These are phyloP conservation scores for Lichenostomus cassidix DNA, from an alignment of 2,113 vertebrate genomes.

Conservation along the genomic window DNA sequence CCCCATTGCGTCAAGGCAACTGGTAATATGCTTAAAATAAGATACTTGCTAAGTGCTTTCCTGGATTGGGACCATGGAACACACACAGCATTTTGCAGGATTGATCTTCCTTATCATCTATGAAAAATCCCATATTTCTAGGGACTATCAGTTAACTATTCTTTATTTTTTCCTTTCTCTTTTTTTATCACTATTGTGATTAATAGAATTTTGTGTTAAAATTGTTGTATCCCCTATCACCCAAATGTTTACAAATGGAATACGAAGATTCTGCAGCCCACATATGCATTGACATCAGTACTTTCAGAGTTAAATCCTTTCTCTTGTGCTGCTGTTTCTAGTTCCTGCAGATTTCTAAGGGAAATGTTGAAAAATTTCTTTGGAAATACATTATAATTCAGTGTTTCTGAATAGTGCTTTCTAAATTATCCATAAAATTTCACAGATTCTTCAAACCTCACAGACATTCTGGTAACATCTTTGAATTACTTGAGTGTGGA, in stretches of 20 bases:
- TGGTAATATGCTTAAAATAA: background rate
- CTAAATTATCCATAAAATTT: background rate
- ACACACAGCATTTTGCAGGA: background rate
- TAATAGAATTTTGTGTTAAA: background rate
- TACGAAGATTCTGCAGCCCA: background rate
- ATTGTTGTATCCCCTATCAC: background rate
- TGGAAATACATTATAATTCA: background rate
- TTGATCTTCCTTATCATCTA: background rate
- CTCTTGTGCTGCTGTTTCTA: background rate
- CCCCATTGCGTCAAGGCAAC: background rate
- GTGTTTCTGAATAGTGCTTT: background rate
- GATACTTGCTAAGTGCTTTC: background rate
- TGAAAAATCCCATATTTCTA: background rate
- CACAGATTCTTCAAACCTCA: background rate
- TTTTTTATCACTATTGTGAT: background rate
- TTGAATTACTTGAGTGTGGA: background rate
- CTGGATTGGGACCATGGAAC: background rate
- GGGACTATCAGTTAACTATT: background rate
- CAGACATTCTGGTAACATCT: constrained; percentile 18
- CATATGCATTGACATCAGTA: background rate
- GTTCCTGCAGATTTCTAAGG: background rate
- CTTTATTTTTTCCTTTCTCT: background rate
- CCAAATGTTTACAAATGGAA: background rate
- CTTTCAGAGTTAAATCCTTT: background rate
- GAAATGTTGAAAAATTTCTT: background rate